Conservation (phyloP, 1,140 invertebrate species). For the Tribolium castaneum region DNA sequence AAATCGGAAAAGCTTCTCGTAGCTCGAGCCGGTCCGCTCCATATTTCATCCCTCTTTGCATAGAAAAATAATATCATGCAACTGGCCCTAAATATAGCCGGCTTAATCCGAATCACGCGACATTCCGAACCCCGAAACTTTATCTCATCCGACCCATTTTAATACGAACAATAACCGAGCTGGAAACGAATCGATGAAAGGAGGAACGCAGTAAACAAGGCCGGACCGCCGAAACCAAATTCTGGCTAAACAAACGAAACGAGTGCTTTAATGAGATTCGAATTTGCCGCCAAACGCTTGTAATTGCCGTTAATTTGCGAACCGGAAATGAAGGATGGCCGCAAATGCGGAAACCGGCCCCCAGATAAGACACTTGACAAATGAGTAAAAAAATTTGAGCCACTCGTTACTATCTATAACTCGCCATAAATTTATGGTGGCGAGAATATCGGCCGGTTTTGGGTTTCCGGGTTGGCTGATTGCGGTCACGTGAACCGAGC, state of each 20-base stretch:
- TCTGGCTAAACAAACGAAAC: background rate
- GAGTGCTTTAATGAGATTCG: background rate
- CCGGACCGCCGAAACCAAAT: background rate
- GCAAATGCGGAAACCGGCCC: too few species aligned
- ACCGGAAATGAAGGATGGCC: too few species aligned
- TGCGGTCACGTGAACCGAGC: too few species aligned
- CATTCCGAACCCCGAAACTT: slow-evolving; percentile 15
- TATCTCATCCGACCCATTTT: slow-evolving; percentile 31
- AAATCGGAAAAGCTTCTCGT: too few species aligned
- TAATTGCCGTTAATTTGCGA: too few species aligned
- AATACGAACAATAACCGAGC: slow-evolving; percentile 20
- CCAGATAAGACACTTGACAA: too few species aligned
- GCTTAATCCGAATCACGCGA: slow-evolving; percentile 23
- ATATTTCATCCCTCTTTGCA: background rate
- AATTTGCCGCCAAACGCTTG: background rate
- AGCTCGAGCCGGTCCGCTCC: too few species aligned
- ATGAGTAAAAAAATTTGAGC: too few species aligned
- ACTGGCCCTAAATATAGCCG: background rate
- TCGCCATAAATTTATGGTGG: too few species aligned
- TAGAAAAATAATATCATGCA: slow-evolving; percentile 16
- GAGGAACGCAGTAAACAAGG: slow-evolving; percentile 13
- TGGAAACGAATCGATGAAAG: slow-evolving; percentile 27
- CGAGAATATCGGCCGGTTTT: too few species aligned
- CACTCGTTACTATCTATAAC: too few species aligned
- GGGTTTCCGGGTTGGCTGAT: too few species aligned